Evolutionary conservation across 2,888 invertebrate genomes (phyloP).

Genomic region (Drosophila emarginata): DNA sequence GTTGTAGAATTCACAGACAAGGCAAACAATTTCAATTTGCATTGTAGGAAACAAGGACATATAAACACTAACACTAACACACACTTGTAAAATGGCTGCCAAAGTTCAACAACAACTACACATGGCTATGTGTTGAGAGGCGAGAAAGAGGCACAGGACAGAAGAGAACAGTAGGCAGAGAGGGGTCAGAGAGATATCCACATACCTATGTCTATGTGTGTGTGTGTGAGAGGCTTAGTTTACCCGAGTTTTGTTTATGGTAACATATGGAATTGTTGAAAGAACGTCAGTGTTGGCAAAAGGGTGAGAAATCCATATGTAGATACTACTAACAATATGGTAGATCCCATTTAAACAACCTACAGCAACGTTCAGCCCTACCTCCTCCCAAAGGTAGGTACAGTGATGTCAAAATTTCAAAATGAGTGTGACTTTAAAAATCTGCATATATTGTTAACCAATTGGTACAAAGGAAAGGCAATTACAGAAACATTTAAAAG

Average conservation of each 20-base stretch:
- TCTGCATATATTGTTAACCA: neutral
- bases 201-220: neutral
- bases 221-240: slow-evolving; percentile 9
- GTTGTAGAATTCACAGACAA: slow-evolving; percentile 59
- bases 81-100: slow-evolving; percentile 53
- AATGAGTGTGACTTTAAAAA: no score
- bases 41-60: slow-evolving; percentile 62
- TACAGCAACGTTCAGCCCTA: no score
- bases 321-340: neutral
- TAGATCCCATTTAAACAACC: neutral
- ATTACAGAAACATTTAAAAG: no score
- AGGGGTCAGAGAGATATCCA: neutral
- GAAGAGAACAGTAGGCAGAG: neutral
- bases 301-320: neutral
- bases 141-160: neutral
- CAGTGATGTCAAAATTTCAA: neutral
- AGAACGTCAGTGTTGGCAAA: neutral
- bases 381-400: neutral
- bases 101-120: slow-evolving; percentile 63
- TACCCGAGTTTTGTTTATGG: slow-evolving; percentile 7
- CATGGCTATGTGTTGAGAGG: neutral
- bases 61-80: slow-evolving; percentile 5
- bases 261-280: slow-evolving; percentile 16
- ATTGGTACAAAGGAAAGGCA: no score
- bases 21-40: slow-evolving; percentile 77